Percentiles rank a stretch among this genome's conserved stretches.
Evolutionary conservation across 2,113 vertebrate genomes (phyloP).

Genomic region (Climacteris rufus): DNA sequence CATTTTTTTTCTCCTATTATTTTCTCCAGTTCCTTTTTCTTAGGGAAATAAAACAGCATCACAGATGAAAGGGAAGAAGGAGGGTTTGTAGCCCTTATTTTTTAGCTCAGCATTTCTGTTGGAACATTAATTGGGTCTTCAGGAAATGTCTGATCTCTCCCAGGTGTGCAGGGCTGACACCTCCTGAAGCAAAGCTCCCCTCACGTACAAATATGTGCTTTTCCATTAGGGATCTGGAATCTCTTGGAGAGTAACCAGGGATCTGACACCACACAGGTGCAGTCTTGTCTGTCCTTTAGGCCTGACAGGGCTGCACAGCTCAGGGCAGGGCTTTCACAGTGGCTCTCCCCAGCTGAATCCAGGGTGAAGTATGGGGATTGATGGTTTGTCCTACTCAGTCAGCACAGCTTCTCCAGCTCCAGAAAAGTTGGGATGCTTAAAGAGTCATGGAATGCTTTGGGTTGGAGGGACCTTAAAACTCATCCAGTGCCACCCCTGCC

Average conservation of each 20-base stretch:
- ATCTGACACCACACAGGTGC: background rate
- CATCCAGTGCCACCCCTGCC: background rate
- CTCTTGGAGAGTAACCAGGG: background rate
- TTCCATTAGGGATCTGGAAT: background rate
- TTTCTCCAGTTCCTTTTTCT: background rate
- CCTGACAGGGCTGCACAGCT: background rate
- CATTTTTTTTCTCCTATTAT: background rate
- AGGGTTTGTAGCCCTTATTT: background rate
- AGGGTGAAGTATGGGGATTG: background rate
- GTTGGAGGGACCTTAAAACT: fast-evolving
- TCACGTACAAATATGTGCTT: background rate
- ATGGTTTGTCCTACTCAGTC: background rate
- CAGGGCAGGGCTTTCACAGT: background rate
- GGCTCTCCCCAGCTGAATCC: background rate
- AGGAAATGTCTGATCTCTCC: background rate
- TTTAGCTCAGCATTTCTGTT: background rate
- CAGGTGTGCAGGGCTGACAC: background rate
- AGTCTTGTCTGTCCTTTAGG: fast-evolving
- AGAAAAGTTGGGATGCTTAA: background rate
- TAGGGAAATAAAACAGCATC: background rate
- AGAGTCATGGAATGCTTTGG: background rate
- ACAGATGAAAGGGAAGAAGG: background rate
- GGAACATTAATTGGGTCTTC: background rate
- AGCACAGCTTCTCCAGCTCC: background rate
- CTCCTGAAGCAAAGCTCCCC: background rate